Conservation (phyloP, 1,140 invertebrate genomes). For the Diorhabda elongata region DNA sequence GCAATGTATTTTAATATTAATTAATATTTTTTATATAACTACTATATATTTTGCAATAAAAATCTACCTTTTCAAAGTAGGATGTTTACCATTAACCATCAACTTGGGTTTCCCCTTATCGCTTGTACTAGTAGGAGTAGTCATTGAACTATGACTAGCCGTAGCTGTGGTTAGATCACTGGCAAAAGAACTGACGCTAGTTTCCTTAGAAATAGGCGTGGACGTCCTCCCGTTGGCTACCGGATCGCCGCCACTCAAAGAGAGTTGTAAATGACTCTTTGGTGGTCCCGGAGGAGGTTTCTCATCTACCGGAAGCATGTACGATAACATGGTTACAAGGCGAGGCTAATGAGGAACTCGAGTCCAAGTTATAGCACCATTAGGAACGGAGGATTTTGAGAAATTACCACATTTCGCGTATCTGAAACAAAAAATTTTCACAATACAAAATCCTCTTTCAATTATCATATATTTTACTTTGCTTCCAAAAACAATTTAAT, state of each 20-base stretch:
- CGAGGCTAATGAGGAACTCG: not conserved
- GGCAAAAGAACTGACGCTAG: slow-evolving; percentile 55
- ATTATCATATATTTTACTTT: no score
- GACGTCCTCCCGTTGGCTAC: slow-evolving; percentile 26
- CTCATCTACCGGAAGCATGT: slow-evolving; percentile 62
- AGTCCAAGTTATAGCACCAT: not conserved
- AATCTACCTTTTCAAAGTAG: slow-evolving; percentile 58
- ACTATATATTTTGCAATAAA: not conserved
- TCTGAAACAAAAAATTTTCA: slow-evolving; percentile 1
- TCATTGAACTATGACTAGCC: slow-evolving; percentile 52
- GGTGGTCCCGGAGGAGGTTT: slow-evolving; percentile 56
- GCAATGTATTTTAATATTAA: no score
- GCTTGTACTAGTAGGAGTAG: slow-evolving; percentile 49
- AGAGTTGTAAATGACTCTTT: slow-evolving; percentile 51
- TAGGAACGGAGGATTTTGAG: not conserved
- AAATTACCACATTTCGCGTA: not conserved
- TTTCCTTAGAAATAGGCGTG: slow-evolving; percentile 50
- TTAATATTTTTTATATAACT: no score
- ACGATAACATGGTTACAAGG: slow-evolving; percentile 54
- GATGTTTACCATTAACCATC: slow-evolving; percentile 57
- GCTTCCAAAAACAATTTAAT: no score
- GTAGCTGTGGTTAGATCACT: slow-evolving; percentile 52
- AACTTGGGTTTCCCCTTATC: slow-evolving; percentile 57
- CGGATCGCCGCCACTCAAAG: slow-evolving; percentile 19
- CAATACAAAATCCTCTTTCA: no score